Evolutionary conservation across 2,888 invertebrate species (phyloP).

Genomic region (Colletes collaris): DNA sequence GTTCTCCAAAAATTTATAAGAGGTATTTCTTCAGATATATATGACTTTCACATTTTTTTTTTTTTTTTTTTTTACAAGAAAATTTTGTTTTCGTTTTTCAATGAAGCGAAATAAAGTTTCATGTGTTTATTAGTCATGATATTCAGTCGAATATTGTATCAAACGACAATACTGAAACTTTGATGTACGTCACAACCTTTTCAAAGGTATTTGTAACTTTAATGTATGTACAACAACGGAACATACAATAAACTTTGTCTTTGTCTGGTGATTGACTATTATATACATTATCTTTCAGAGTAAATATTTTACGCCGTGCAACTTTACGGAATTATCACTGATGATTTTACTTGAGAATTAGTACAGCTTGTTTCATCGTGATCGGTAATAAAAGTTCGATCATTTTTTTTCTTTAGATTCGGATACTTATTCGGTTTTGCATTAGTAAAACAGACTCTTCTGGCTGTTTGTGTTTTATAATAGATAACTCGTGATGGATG

Average conservation of each 20-base stretch:
- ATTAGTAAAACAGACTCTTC: slow-evolving; percentile 51
- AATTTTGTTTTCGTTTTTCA: slow-evolving; percentile 45
- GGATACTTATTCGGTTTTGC: slow-evolving; percentile 53
- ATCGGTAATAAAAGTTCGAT: slow-evolving; percentile 48
- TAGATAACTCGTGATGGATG: slow-evolving; percentile 54
- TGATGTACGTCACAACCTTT: slow-evolving; percentile 56
- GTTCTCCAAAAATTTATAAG: slow-evolving; percentile 42
- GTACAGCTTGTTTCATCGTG: slow-evolving; percentile 36
- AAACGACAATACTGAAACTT: slow-evolving; percentile 64
- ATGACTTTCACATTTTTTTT: slow-evolving; percentile 48
- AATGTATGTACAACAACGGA: slow-evolving; percentile 56
- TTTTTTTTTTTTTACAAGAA: no score
- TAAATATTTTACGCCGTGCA: slow-evolving; percentile 69
- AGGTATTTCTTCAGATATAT: slow-evolving; percentile 47
- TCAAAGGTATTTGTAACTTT: slow-evolving; percentile 61
- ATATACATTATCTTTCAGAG: slow-evolving; percentile 72
- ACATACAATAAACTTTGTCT: slow-evolving; percentile 60
- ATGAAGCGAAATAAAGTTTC: slow-evolving; percentile 25
- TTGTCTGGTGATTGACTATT: slow-evolving; percentile 63
- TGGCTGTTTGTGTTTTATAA: slow-evolving; percentile 51
- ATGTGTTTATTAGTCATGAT: slow-evolving; percentile 28
- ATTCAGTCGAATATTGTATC: slow-evolving; percentile 43
- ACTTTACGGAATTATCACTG: slow-evolving; percentile 59
- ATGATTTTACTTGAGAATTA: slow-evolving; percentile 52
- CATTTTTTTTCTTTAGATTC: slow-evolving; percentile 35